These are phyloP conservation scores for Dysidea cf. avara DNA, from an alignment of 37 sponge, comb jelly and placozoan genomes.

Conservation along the genomic window DNA sequence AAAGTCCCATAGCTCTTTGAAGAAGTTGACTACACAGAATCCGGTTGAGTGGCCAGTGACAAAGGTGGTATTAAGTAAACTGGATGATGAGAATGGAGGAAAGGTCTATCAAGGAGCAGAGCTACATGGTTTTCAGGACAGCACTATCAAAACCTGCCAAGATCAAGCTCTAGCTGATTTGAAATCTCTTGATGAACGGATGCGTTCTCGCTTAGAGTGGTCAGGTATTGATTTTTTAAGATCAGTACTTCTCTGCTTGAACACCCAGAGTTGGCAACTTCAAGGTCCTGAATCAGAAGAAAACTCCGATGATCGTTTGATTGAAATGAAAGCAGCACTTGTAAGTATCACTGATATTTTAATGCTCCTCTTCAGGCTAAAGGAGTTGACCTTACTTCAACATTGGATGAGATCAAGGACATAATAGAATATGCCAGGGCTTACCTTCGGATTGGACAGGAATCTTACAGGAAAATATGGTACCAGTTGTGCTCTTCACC, in stretches of 20 bases:
- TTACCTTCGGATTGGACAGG: conserved; percentile 15
- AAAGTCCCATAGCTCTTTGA: background rate
- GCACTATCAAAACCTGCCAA: background rate
- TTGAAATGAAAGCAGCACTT: conserved; percentile 15
- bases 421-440: conserved; percentile 27
- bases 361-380: conserved; percentile 30
- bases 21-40: background rate
- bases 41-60: too few species aligned
- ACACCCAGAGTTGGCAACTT: conserved; percentile 29
- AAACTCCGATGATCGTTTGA: conserved; percentile 1
- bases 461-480: conserved; percentile 23
- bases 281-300: conserved; percentile 17
- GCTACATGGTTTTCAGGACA: background rate
- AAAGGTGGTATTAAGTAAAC: too few species aligned
- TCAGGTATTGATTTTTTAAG: conserved; percentile 14
- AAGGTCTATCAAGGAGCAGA: conserved; percentile 29
- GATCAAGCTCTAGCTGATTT: conserved; percentile 33
- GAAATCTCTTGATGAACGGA: conserved; percentile 1
- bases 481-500: conserved; percentile 23
- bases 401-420: conserved; percentile 28
- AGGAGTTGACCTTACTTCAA: conserved; percentile 20
- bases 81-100: too few species aligned
- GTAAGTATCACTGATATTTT: conserved; percentile 8
- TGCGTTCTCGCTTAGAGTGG: conserved; percentile 19
- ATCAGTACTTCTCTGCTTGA: conserved; percentile 3